Conservation (phyloP, 2,113 vertebrate species). For the Onychostoma macrolepis region DNA sequence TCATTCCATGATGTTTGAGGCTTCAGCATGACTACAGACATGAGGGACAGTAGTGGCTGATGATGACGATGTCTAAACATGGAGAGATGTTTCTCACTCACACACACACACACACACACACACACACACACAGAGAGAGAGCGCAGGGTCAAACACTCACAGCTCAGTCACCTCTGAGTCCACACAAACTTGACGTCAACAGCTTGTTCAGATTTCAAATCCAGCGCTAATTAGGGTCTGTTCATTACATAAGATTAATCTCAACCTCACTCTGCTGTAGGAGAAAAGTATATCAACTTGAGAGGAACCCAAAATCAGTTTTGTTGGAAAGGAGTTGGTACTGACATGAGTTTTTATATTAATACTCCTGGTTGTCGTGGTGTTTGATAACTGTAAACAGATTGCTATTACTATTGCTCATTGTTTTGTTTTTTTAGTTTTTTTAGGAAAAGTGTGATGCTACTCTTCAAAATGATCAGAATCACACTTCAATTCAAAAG, state of each 20-base stretch:
- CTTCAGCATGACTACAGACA: background rate
- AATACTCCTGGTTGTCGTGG: no score
- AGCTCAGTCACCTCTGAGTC: background rate
- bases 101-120: no score
- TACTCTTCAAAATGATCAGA: no score
- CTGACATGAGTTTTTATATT: no score
- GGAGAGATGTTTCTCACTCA: no score
- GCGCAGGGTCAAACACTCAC: background rate
- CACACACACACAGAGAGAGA: background rate
- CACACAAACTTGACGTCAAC: background rate
- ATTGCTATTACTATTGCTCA: no score
- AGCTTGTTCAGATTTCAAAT: background rate
- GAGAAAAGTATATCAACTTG: background rate
- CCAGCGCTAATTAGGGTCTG: background rate
- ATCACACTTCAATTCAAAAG: no score
- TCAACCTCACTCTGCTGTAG: background rate
- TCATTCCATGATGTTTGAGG: background rate
- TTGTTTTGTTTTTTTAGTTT: no score
- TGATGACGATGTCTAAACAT: background rate
- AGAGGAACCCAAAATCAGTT: background rate
- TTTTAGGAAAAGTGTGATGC: no score
- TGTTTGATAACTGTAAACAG: no score
- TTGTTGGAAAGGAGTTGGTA: background rate
- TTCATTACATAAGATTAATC: background rate
- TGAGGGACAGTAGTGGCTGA: background rate